Evolutionary conservation across 2,888 invertebrate genomes (phyloP), one percentile per base, ranked within the genome.

Genomic region (Folsomia candida): DNA sequence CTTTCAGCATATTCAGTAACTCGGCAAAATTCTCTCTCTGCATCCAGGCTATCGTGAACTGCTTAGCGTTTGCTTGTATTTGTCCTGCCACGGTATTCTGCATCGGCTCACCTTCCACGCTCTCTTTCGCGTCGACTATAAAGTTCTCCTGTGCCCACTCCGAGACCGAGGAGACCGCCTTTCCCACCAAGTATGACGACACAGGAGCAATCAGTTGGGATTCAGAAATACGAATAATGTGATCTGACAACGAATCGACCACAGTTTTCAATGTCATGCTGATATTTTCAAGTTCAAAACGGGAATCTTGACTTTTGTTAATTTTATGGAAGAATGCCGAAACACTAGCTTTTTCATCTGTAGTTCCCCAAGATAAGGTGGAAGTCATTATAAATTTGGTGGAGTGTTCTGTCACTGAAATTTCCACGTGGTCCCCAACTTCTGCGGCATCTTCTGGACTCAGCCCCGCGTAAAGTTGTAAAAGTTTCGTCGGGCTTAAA

Each of bases 211-310:
- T 65, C 22, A 73, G 58, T 11, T 71, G 70, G 2, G 67, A 57
- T 54, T 74, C 63, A 9, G 74, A 68, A 18, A 69, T 62, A 27
- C 57, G 14, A 58, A 74, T 69, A 11, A 71, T 69, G 64, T 74
- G 71, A 59, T n/a, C 27, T 3, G 73, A 68, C 18, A 73, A 24
- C 2, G 20, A 25, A 20, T 61, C 22, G 1, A 57, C 28, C 24
- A 67, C 26, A 14, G 2, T 24, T 2, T n/a, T 9, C 18, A 61
- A 26, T 24, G 63, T 14, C 1, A 20, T 20, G 57, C 29, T 29
- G 25, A 63, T 4, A 1, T 25, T 22, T 29, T 24, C 25, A 3
- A 22, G 20, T 18, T 69, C 24, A 6, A 51, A 24, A 14, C 25
- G 28, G 51, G 67, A 64, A 51, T 26, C n/a, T 27, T 51, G 24